phyloP scores from a whole-genome alignment of 2,113 vertebrate species.

The Notothenia rossii region DNA sequence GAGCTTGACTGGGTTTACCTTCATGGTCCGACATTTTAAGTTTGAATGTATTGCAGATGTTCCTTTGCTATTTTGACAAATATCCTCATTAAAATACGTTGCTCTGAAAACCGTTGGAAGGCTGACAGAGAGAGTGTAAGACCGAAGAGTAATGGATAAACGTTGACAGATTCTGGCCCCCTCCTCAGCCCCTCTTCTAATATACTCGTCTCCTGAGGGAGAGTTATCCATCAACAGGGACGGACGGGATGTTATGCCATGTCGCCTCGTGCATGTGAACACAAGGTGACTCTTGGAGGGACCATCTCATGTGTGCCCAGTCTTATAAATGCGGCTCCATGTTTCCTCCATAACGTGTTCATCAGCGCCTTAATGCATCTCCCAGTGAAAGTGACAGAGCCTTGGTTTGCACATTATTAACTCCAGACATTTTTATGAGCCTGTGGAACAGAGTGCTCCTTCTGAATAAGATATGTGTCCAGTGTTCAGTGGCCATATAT shows the following conservation, averaged over 20 bases:
- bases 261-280: conserved; percentile 62
- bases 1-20: neutral
- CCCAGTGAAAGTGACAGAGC: conserved; percentile 73
- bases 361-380: conserved; percentile 78
- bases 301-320: conserved; percentile 43
- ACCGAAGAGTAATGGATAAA: conserved; percentile 35
- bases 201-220: conserved; percentile 71
- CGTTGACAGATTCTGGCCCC: conserved; percentile 27
- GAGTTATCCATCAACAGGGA: conserved; percentile 70
- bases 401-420: conserved; percentile 76
- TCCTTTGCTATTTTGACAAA: conserved; percentile 17
- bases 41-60: conserved; percentile 9
- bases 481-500: conserved; percentile 47
- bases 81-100: conserved; percentile 32
- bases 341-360: conserved; percentile 78
- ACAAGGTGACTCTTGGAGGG: conserved; percentile 75
- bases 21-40: neutral
- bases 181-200: conserved; percentile 50
- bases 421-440: conserved; percentile 76
- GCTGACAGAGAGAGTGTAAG: conserved; percentile 11
- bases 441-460: conserved; percentile 68
- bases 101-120: conserved; percentile 6
- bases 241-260: conserved; percentile 56
- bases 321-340: conserved; percentile 77
- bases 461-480: conserved; percentile 74